Percentiles rank a stretch among this genome's conserved stretches.
These are phyloP conservation scores for Tetramorium simillimum DNA, from an alignment of 1,140 invertebrate genomes.

Conservation along the genomic window DNA sequence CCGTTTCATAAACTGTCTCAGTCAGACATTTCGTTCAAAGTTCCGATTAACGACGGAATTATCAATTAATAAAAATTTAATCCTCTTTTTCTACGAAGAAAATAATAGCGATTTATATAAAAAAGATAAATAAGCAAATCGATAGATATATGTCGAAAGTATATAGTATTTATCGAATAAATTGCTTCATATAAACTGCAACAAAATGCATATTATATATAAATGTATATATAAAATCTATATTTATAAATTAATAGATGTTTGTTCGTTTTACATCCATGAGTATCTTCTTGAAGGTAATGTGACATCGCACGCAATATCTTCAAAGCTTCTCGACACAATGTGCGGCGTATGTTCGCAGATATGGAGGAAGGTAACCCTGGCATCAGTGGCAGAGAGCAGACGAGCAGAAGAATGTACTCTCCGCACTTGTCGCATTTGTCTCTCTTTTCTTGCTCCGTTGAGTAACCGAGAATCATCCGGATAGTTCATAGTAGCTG, in stretches of 20 bases:
- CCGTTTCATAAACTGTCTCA: constrained; percentile 17
- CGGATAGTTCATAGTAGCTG: constrained; percentile 66
- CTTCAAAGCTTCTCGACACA: constrained; percentile 18
- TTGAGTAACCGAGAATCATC: constrained; percentile 56
- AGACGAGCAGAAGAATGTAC: not conserved
- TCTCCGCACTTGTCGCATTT: not conserved
- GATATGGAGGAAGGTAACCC: constrained; percentile 18
- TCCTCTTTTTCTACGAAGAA: not conserved
- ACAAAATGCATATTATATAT: not conserved
- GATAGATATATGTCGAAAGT: not conserved
- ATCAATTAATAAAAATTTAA: constrained; percentile 1
- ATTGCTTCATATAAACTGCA: not conserved
- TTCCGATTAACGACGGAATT: not conserved
- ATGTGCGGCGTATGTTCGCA: constrained; percentile 20
- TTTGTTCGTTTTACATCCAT: not conserved
- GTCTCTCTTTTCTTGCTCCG: constrained; percentile 26
- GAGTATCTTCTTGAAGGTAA: constrained; percentile 42
- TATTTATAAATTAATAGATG: not conserved
- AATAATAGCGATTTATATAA: not conserved
- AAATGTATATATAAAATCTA: not conserved
- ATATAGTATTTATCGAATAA: not conserved
- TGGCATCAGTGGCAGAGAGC: constrained; percentile 8
- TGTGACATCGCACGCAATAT: not conserved
- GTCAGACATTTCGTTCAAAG: constrained; percentile 3
- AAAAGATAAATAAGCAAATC: not conserved